A percentile compares a stretch with the other conserved stretches of the same genome.
Evolutionary conservation across 2,888 invertebrate genomes (phyloP).

Genomic region (Apocheima hispidaria): DNA sequence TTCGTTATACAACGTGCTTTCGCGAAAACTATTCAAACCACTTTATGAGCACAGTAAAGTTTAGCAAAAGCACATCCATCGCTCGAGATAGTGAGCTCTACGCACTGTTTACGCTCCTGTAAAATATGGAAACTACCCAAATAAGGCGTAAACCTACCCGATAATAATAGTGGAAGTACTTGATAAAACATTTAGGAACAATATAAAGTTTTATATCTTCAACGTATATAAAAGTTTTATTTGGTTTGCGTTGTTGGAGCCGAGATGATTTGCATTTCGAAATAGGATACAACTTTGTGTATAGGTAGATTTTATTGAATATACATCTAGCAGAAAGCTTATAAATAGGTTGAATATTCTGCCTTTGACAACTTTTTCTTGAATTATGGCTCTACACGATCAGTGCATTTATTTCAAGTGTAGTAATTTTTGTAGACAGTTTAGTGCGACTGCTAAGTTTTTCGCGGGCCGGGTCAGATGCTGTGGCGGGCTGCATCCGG

Average conservation of each 20-base stretch:
- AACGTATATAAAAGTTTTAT: constrained; percentile 32
- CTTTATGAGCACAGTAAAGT: constrained; percentile 16
- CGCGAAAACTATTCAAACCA: neutral
- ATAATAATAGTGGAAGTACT: constrained; percentile 18
- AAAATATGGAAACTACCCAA: constrained; percentile 20
- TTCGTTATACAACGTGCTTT: neutral
- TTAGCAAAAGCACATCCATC: constrained; percentile 8
- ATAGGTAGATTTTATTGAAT: constrained; percentile 2
- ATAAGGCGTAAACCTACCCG: constrained; percentile 20
- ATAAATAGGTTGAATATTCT: too few relatives aligned
- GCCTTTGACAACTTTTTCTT: too few relatives aligned
- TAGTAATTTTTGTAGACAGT: too few relatives aligned
- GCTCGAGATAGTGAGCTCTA: constrained; percentile 2
- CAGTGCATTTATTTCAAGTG: too few relatives aligned
- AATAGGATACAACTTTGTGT: constrained; percentile 11
- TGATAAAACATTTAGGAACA: constrained; percentile 22
- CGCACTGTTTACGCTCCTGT: constrained; percentile 23
- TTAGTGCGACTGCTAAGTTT: too few relatives aligned
- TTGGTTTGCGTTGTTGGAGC: constrained; percentile 10
- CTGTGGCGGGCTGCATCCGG: too few relatives aligned
- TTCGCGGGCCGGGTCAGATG: too few relatives aligned
- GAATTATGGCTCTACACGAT: too few relatives aligned
- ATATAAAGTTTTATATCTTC: constrained; percentile 23
- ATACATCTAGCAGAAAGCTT: too few relatives aligned
- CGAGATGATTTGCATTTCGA: constrained; percentile 10